Evolutionary conservation across 2,888 invertebrate species (phyloP).

Genomic region (Drosophila neoperkinsi): DNA sequence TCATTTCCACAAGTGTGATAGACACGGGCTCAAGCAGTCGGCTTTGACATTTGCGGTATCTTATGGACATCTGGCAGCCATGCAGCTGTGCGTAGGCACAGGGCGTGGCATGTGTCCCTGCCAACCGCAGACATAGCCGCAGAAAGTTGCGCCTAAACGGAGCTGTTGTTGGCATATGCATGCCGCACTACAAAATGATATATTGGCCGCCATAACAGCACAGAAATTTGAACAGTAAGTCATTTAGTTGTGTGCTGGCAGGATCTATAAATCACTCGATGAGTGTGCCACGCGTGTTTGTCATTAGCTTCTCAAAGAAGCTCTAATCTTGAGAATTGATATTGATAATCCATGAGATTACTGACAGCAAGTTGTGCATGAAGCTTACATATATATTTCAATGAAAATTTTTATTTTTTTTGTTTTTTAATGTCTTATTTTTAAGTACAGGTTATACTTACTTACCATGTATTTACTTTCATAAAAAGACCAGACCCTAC

Average conservation of each 20-base stretch:
- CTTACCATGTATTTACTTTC: background rate
- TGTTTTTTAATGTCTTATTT: background rate
- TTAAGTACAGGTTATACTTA: background rate
- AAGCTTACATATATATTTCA: background rate
- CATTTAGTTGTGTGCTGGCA: constrained; percentile 33
- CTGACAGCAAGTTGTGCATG: background rate
- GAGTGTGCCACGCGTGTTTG: constrained; percentile 28
- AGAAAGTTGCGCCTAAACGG: constrained; percentile 37
- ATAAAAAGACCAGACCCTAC: background rate
- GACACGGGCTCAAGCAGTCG: constrained; percentile 43
- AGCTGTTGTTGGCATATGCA: constrained; percentile 45
- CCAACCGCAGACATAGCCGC: constrained; percentile 51
- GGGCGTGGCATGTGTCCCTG: constrained; percentile 71
- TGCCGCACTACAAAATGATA: constrained; percentile 52
- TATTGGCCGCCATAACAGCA: constrained; percentile 42
- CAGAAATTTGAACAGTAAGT: constrained; percentile 34
- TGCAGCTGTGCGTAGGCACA: constrained; percentile 21
- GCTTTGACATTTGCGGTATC: constrained; percentile 30
- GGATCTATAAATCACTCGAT: constrained; percentile 47
- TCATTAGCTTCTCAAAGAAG: constrained; percentile 25
- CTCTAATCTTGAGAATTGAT: constrained; percentile 11
- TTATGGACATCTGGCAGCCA: constrained; percentile 25
- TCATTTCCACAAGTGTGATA: constrained; percentile 57
- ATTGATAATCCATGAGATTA: constrained; percentile 1
- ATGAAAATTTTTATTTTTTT: background rate